Percentiles rank a stretch among this genome's conserved stretches.
Evolutionary conservation across 2,888 invertebrate species (phyloP).

Genomic region (Apamea anceps): DNA sequence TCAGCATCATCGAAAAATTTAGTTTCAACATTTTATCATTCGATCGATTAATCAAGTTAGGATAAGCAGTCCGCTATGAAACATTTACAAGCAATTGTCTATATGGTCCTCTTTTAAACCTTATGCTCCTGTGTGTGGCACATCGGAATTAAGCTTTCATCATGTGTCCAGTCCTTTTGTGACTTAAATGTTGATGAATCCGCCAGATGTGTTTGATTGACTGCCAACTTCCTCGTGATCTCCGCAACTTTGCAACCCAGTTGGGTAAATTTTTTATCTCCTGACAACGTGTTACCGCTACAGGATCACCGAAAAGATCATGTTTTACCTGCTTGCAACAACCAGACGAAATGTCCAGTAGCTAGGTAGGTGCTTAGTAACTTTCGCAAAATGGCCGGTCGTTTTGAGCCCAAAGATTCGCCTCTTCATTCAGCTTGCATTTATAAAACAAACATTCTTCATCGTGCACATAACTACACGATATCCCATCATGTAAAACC

Average conservation of each 20-base stretch:
- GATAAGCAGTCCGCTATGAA: neutral
- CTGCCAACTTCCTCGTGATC: neutral
- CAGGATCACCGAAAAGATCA: neutral
- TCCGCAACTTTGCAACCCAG: neutral
- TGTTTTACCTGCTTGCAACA: neutral
- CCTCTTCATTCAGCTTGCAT: neutral
- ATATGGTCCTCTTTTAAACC: neutral
- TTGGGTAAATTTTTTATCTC: too few relatives aligned
- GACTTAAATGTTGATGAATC: neutral
- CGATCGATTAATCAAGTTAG: neutral
- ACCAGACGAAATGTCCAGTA: neutral
- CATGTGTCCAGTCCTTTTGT: neutral
- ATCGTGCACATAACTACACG: conserved; percentile 3
- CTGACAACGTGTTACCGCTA: neutral
- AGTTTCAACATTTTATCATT: neutral
- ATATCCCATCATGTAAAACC: neutral
- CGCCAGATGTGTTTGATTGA: neutral
- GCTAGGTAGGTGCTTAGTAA: neutral
- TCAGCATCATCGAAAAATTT: neutral
- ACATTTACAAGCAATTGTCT: neutral
- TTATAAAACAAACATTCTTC: neutral
- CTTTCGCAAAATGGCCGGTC: neutral
- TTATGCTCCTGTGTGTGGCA: neutral
- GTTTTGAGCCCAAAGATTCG: neutral
- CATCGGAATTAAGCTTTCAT: neutral